Percentiles rank a stretch among this genome's conserved stretches.
phyloP scores from a whole-genome alignment of 2,888 invertebrate genomes.

The Sinodicranocentrus sp. region DNA sequence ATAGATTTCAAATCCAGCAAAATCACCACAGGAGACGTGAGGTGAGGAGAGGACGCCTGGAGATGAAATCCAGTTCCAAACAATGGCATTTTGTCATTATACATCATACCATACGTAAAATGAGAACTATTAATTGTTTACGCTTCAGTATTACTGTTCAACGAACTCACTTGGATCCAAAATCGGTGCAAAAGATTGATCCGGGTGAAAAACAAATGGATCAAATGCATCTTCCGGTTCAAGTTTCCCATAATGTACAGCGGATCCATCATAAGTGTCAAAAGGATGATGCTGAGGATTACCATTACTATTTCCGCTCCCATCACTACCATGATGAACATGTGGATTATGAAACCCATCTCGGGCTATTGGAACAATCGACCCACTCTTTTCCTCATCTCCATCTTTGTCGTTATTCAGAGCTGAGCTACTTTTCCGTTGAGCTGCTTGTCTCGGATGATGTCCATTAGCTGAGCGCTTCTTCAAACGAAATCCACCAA shows the following conservation, averaged over 20 bases:
- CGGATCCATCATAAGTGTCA: conserved; percentile 44
- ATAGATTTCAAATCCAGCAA: too few species aligned
- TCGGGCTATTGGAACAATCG: not conserved
- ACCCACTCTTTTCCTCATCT: conserved; percentile 21
- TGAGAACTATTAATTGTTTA: too few species aligned
- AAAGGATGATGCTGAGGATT: conserved; percentile 36
- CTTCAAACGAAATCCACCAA: conserved; percentile 12
- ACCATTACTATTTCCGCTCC: not conserved
- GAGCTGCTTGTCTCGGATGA: conserved; percentile 27
- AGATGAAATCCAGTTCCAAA: too few species aligned
- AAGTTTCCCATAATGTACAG: conserved; percentile 39
- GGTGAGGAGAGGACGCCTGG: too few species aligned
- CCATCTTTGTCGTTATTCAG: conserved; percentile 1
- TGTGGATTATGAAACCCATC: conserved; percentile 47
- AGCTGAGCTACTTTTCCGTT: not conserved
- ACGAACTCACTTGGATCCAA: conserved; percentile 63
- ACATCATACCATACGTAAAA: too few species aligned
- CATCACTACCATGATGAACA: conserved; percentile 13
- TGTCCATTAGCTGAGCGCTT: conserved; percentile 43
- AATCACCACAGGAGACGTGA: too few species aligned
- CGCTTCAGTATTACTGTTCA: too few species aligned
- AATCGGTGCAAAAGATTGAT: conserved; percentile 65
- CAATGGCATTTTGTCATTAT: too few species aligned
- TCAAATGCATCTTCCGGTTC: conserved; percentile 57
- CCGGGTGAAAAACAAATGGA: conserved; percentile 67